Base-by-base conservation (phyloP, 2,797 vertebrate species). In the Adelosebastes latens region DNA sequence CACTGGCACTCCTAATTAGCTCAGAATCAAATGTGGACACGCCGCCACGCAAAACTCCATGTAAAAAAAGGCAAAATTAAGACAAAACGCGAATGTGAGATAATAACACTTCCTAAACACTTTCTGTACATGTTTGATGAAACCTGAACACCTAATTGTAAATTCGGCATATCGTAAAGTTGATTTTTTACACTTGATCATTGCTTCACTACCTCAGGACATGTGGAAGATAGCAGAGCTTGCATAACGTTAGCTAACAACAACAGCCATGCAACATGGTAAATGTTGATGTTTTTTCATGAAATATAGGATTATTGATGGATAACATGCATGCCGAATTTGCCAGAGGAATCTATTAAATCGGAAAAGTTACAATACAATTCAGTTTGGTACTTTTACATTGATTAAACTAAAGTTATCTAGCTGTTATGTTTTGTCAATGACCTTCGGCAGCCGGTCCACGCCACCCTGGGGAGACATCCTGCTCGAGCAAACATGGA, bases 391-490 rank as follows among this genome's bases (percentile, higher is more conserved):
- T 1, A 2, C 8, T 60, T 34, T 42, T 2, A 58, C 32, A 24
- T 0, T 0, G 1, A 18, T 56, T 24, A 1, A 71, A 16, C 1
- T 65, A 11, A 7, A 64, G 14, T 6, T 27, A 11, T 3, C 16
- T 13, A 53, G 32, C 5, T 25, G 8, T 9, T 25, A 2, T 42
- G 16, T 77, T 22, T 14, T 79, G n/a, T 84, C 18, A 90, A 80
- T 90, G 90, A 94, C 93, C 94, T 95, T 92, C 90, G 86, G 65
- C 84, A 92, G 81, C 87, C 88, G 86, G 10, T 91, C 94, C 92
- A 89, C 7, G 84, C 73, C 65, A 25, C 74, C 74, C 86, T 74
- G 62, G 79, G 14, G 29, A 92, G 80, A 88, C 86, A 64, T 89
- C 90, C 90, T 32, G 78, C 68, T n/a, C 84, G 91, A 61, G 80